Percentiles rank a stretch among this genome's conserved stretches.
These are phyloP conservation scores for Carlito syrichta DNA, from an alignment of 2,113 vertebrate genomes.

Conservation along the genomic window DNA sequence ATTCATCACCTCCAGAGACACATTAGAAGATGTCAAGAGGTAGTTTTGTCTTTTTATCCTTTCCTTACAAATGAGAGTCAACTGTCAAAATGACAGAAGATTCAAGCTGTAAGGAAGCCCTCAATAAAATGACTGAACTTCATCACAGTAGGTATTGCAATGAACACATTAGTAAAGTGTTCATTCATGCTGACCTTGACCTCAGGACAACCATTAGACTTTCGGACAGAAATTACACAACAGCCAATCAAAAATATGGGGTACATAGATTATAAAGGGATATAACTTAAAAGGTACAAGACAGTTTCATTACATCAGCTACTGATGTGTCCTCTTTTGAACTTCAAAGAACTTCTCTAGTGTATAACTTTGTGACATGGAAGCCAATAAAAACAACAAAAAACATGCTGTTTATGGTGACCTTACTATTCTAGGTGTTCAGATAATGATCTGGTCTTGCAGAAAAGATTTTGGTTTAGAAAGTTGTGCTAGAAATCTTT, in stretches of 20 bases:
- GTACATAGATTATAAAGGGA: slow-evolving; percentile 17
- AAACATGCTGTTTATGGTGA: slow-evolving; percentile 23
- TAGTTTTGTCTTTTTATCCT: slow-evolving; percentile 81
- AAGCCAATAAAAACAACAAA: not conserved
- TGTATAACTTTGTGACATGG: not conserved
- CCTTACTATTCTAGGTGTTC: slow-evolving; percentile 3
- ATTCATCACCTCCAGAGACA: slow-evolving; percentile 78
- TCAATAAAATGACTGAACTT: slow-evolving; percentile 74
- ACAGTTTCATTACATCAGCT: slow-evolving; percentile 48
- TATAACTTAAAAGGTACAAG: slow-evolving; percentile 25
- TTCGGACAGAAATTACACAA: slow-evolving; percentile 37
- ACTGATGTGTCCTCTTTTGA: slow-evolving; percentile 16
- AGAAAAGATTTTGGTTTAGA: slow-evolving; percentile 18
- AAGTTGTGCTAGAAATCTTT: not conserved
- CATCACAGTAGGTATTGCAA: slow-evolving; percentile 56
- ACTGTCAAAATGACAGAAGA: slow-evolving; percentile 81
- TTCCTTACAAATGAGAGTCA: slow-evolving; percentile 80
- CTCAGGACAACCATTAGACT: not conserved
- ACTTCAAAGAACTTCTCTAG: slow-evolving; percentile 50
- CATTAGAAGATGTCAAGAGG: slow-evolving; percentile 77
- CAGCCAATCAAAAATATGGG: slow-evolving; percentile 42
- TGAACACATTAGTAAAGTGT: not conserved
- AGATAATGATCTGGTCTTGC: slow-evolving; percentile 45
- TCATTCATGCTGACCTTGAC: slow-evolving; percentile 51
- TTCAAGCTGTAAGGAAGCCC: slow-evolving; percentile 46